These are phyloP conservation scores for Leucophenga montana DNA, from an alignment of 2,888 invertebrate genomes.

Conservation along the genomic window DNA sequence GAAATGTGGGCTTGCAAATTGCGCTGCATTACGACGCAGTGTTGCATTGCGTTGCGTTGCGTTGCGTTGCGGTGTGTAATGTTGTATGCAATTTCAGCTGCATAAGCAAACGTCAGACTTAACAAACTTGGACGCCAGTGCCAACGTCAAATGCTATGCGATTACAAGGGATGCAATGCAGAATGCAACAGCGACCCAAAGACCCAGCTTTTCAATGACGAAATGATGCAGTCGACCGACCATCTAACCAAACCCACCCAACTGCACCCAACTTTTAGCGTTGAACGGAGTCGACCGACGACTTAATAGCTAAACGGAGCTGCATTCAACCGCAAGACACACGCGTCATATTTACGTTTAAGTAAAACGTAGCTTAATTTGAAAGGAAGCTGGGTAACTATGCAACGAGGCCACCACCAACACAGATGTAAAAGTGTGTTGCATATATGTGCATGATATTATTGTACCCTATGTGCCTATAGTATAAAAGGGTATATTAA, in stretches of 20 bases:
- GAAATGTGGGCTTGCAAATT: background rate
- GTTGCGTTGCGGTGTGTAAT: conserved; percentile 23
- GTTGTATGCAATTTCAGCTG: conserved; percentile 33
- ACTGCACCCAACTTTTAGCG: conserved; percentile 20
- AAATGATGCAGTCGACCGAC: background rate
- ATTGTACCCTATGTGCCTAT: background rate
- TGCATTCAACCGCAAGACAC: conserved; percentile 52
- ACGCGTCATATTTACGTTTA: conserved; percentile 42
- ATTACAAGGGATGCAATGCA: background rate
- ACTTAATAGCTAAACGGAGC: conserved; percentile 28
- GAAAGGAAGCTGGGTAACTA: conserved; percentile 31
- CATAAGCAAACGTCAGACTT: conserved; percentile 26
- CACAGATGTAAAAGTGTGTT: no score
- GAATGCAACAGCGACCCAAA: background rate
- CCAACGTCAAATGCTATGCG: conserved; percentile 31
- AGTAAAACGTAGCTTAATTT: conserved; percentile 38
- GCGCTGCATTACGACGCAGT: background rate
- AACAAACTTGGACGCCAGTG: conserved; percentile 36
- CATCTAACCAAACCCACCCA: background rate
- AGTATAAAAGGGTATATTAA: no score
- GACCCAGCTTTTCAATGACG: background rate
- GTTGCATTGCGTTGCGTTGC: background rate
- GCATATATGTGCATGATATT: background rate
- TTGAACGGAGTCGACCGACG: no score
- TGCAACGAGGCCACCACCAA: conserved; percentile 27